These are phyloP conservation scores for Lasiurus cinereus DNA, from an alignment of 2,113 vertebrate genomes.

Conservation along the genomic window DNA sequence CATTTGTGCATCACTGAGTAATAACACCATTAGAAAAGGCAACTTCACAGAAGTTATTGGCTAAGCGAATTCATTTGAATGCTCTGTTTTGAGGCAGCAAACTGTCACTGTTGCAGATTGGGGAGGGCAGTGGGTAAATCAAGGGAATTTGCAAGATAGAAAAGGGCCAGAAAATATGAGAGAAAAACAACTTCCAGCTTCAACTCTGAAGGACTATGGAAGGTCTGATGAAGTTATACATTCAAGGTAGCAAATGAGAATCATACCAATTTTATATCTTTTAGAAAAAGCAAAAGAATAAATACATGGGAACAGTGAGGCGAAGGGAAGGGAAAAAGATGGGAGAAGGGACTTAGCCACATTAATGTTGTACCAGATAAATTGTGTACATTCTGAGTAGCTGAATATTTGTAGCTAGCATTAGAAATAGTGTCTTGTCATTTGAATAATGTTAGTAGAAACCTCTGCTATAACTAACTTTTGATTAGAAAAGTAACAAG, in stretches of 20 bases:
- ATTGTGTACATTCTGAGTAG: slow-evolving; percentile 57
- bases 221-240: slow-evolving; percentile 58
- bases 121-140: slow-evolving; percentile 84
- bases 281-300: slow-evolving; percentile 55
- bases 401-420: slow-evolving; percentile 55
- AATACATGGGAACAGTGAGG: neutral
- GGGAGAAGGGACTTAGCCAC: slow-evolving; percentile 62
- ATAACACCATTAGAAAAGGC: slow-evolving; percentile 94
- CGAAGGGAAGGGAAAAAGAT: slow-evolving; percentile 40
- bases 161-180: neutral
- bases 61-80: slow-evolving; percentile 93
- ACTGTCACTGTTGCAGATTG: slow-evolving; percentile 89
- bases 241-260: slow-evolving; percentile 61
- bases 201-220: slow-evolving; percentile 62
- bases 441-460: slow-evolving; percentile 44
- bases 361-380: slow-evolving; percentile 62
- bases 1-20: slow-evolving; percentile 93
- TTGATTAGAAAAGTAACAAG: slow-evolving; percentile 59
- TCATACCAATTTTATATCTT: neutral
- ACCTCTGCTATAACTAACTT: slow-evolving; percentile 38
- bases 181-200: slow-evolving; percentile 52
- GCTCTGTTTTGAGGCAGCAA: slow-evolving; percentile 93
- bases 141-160: slow-evolving; percentile 52
- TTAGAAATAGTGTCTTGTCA: slow-evolving; percentile 58
- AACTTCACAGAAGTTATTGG: slow-evolving; percentile 95